Conservation (phyloP, 2,113 vertebrate genomes). For the Corythornis vintsioides region DNA sequence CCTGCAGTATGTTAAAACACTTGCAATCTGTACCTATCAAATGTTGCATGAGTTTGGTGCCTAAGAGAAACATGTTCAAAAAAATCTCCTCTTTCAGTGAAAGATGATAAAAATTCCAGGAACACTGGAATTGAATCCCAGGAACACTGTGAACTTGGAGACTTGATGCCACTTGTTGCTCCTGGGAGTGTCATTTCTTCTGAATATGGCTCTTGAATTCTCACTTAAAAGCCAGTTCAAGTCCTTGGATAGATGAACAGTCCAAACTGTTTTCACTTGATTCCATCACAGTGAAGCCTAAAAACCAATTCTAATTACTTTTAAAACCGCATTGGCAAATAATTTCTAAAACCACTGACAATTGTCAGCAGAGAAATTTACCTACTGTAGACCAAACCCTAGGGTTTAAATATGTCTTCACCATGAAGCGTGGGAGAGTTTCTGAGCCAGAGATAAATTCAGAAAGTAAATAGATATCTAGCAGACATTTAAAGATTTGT, state of each 20-base stretch:
- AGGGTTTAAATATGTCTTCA: background rate
- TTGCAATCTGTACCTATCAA: background rate
- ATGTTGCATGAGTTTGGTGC: background rate
- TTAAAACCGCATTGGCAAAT: background rate
- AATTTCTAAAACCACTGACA: background rate
- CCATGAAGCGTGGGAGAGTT: background rate
- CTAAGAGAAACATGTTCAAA: background rate
- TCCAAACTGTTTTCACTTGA: background rate
- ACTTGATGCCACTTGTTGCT: background rate
- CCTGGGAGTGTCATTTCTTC: background rate
- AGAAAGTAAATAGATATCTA: conserved; percentile 43
- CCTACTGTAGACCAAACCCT: background rate
- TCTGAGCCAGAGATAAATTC: conserved; percentile 20
- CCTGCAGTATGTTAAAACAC: background rate
- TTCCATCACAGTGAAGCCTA: background rate
- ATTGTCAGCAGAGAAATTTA: background rate
- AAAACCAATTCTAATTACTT: background rate
- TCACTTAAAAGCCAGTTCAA: conserved; percentile 1
- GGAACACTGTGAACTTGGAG: background rate
- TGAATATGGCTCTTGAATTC: background rate
- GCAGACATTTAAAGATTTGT: background rate
- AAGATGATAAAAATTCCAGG: background rate
- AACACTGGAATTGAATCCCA: background rate
- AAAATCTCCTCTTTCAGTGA: background rate
- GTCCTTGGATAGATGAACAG: background rate